Conservation (phyloP, 2,888 invertebrate genomes). For the Chrysolina americana region DNA sequence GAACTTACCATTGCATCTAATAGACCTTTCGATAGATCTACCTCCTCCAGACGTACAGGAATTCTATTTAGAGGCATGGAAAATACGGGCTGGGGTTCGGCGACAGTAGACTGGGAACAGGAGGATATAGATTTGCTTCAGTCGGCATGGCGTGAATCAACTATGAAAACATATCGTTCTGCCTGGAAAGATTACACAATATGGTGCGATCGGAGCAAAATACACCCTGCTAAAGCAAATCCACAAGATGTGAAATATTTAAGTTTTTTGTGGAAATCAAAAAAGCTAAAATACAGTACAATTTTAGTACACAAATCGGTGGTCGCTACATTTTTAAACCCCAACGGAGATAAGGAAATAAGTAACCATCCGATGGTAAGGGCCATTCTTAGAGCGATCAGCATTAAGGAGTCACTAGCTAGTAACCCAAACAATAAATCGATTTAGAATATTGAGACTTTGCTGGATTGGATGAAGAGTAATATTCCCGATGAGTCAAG, state of each 20-base stretch:
- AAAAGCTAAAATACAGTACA: no score
- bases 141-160: constrained; percentile 38
- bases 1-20: background rate
- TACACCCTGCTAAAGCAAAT: background rate
- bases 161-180: constrained; percentile 37
- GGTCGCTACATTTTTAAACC: no score
- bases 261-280: background rate
- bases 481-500: no score
- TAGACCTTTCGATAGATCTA: constrained; percentile 31
- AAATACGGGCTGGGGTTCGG: constrained; percentile 39
- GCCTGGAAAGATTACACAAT: constrained; percentile 32
- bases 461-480: no score
- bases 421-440: no score
- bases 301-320: no score
- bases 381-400: no score
- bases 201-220: no score
- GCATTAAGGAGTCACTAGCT: no score
- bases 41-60: constrained; percentile 31
- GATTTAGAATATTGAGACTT: no score
- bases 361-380: no score
- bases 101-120: constrained; percentile 3
- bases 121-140: background rate
- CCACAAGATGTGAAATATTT: constrained; percentile 9
- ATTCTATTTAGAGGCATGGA: constrained; percentile 43
- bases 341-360: no score